Evolutionary conservation across 2,797 vertebrate species (phyloP), one percentile per base, ranked within the genome.

Genomic region (Halcyon leucocephala): DNA sequence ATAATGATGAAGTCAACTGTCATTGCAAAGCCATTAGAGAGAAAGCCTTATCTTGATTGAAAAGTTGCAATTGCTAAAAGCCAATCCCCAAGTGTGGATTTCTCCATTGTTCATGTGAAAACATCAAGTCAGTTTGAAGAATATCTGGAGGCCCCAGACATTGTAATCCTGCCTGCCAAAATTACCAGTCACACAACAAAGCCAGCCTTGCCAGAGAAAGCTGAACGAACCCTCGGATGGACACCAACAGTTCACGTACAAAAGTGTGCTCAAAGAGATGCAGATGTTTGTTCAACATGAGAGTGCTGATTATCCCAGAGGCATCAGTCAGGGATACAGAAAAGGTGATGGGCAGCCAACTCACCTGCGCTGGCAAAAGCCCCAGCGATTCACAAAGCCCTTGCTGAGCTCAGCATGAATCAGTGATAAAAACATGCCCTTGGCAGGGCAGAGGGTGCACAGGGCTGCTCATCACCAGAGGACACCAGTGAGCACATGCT

Each of bases 11-110:
- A 86, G 58, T 86, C 82, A 95, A 42, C 61, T 92, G 54, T 90
- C 93, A 85, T 82, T 94, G 55, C 60, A 86, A 79, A 14, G 46
- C 44, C 51, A 79, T 76, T 66, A 89, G 33, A 76, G 28, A 86
- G 51, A 89, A 79, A 41, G n/a, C 14, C 33, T 89, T 76, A 82
- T 90, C 94, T 90, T 79, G 77, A 93, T 90, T 79, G 84, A 31
- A 37, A 88, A 91, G 39, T 37, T 72, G 24, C 44, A 76, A 12
- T 72, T 88, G 65, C 66, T 84, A 79, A 83, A 17, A 85, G 3
- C 16, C 65, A 64, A 73, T 87, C 85, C 82, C 42, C 3, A 1
- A 62, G 48, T 39, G 42, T 42, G 42, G 41, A 51, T 70, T 89
- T 86, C 77, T 57, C 86, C 62, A 91, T 77, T 69, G 28, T 67